Evolutionary conservation across 2,888 invertebrate species (phyloP).

Genomic region (Calameuta filiformis): DNA sequence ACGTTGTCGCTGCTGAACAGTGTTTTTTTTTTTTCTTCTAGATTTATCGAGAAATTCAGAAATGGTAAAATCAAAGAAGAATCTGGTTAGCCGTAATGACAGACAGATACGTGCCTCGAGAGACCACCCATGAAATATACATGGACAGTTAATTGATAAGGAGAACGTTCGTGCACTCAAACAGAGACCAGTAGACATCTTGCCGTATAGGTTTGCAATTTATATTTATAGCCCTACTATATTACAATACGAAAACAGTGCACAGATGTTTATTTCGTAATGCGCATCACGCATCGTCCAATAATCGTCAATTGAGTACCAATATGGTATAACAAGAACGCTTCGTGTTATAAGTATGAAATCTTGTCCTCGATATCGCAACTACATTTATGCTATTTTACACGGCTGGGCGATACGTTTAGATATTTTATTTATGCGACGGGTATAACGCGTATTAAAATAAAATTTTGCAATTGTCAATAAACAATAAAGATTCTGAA

Average conservation of each 20-base stretch:
- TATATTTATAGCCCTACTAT: not conserved
- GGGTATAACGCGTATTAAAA: not conserved
- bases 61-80: not conserved
- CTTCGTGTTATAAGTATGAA: not conserved
- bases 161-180: not conserved
- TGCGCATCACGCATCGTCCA: not conserved
- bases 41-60: not conserved
- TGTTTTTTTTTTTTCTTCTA: not conserved
- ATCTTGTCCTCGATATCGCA: not conserved
- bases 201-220: not conserved
- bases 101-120: not conserved
- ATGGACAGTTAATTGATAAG: not conserved
- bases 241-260: not conserved
- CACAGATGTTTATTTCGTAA: conserved; percentile 1
- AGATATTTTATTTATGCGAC: not conserved
- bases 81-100: not conserved
- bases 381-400: not conserved
- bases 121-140: not conserved
- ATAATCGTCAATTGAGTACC: conserved; percentile 8
- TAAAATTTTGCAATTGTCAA: not conserved
- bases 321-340: not conserved
- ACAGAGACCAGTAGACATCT: not conserved
- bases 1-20: not conserved
- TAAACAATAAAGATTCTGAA: not conserved
- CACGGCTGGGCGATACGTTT: not conserved